Percentiles rank a stretch among this genome's conserved stretches.
Conservation (phyloP, 1,140 invertebrate genomes). For the Drepana arcuata region DNA sequence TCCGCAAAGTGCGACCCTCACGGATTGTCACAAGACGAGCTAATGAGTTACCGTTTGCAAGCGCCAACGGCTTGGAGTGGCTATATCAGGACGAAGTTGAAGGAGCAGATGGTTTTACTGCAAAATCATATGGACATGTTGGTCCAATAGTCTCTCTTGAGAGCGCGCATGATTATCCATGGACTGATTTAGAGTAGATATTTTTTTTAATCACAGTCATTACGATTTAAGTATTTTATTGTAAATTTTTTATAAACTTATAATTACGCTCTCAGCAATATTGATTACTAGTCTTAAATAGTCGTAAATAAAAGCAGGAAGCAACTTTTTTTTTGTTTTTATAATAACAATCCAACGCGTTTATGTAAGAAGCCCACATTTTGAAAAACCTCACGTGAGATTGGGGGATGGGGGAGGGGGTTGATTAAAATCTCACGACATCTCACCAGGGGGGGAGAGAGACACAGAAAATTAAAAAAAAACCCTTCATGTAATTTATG, state of each 20-base stretch:
- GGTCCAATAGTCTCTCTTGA: slow-evolving; percentile 14
- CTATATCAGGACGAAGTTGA: slow-evolving; percentile 9
- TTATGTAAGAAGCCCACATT: too few relatives aligned
- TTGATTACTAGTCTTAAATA: slow-evolving; percentile 1
- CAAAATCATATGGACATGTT: slow-evolving; percentile 15
- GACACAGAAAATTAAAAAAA: too few relatives aligned
- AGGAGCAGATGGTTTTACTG: slow-evolving; percentile 12
- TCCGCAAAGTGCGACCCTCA: slow-evolving; percentile 1
- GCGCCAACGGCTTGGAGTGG: slow-evolving; percentile 6
- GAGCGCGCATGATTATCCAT: slow-evolving; percentile 13
- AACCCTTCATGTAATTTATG: too few relatives aligned
- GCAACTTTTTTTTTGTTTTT: too few relatives aligned
- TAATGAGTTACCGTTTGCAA: neutral
- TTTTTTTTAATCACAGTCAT: neutral
- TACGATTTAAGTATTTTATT: slow-evolving; percentile 2
- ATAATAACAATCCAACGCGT: too few relatives aligned
- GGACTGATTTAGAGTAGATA: slow-evolving; percentile 7
- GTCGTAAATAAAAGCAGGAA: neutral
- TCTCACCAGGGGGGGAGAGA: too few relatives aligned
- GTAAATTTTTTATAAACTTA: slow-evolving; percentile 2
- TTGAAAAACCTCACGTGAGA: too few relatives aligned
- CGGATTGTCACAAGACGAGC: slow-evolving; percentile 1
- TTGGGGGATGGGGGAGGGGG: too few relatives aligned
- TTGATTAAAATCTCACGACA: too few relatives aligned
- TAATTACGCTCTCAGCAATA: slow-evolving; percentile 1